Conservation (phyloP, 2,797 vertebrate species). For the Apogon hyalosoma region DNA sequence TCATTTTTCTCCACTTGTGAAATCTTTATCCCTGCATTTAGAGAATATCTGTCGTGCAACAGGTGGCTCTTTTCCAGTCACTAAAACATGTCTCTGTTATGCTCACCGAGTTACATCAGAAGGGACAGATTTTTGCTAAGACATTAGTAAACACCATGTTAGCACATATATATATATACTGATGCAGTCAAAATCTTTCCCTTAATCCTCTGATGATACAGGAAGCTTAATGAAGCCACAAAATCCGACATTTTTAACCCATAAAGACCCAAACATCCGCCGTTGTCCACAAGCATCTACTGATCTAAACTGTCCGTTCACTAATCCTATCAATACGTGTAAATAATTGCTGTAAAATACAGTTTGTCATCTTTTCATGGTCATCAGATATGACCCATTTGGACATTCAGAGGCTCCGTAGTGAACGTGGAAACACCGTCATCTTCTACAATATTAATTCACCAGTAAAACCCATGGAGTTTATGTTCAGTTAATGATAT, state of each 20-base stretch:
- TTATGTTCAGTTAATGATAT: too few relatives aligned
- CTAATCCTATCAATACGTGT: too few relatives aligned
- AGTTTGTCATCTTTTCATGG: too few relatives aligned
- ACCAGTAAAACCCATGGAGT: too few relatives aligned
- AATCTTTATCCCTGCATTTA: slow-evolving; percentile 28
- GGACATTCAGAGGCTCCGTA: too few relatives aligned
- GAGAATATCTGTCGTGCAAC: slow-evolving; percentile 27
- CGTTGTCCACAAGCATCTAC: too few relatives aligned
- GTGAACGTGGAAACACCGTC: too few relatives aligned
- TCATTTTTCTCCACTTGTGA: slow-evolving; percentile 36
- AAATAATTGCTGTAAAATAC: too few relatives aligned
- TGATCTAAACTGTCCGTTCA: too few relatives aligned
- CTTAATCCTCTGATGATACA: slow-evolving; percentile 1
- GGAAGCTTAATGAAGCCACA: not conserved
- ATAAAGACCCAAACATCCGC: too few relatives aligned
- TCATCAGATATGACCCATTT: too few relatives aligned
- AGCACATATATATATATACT: not conserved
- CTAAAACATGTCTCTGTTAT: slow-evolving; percentile 17
- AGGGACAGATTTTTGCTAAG: not conserved
- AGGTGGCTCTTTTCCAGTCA: slow-evolving; percentile 26
- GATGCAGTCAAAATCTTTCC: not conserved
- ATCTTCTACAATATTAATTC: too few relatives aligned
- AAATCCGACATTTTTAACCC: not conserved
- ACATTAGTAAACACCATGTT: not conserved
- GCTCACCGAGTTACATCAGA: slow-evolving; percentile 4